These are phyloP conservation scores for Rhagonycha lutea DNA, from an alignment of 2,888 invertebrate species.

Conservation along the genomic window DNA sequence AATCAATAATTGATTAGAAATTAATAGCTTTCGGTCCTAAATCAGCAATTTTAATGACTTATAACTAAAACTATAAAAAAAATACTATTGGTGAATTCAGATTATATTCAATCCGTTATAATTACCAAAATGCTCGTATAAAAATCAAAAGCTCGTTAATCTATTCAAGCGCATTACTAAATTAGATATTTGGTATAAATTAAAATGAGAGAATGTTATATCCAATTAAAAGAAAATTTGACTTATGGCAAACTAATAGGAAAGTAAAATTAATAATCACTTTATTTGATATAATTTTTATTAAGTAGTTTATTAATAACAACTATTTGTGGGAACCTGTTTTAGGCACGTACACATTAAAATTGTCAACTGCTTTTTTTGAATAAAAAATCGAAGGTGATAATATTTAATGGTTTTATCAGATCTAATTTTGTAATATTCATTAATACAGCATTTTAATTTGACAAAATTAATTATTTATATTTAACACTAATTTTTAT, in stretches of 20 bases:
- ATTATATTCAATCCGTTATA: not conserved
- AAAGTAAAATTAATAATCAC: not conserved
- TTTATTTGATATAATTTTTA: not conserved
- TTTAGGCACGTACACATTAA: not conserved
- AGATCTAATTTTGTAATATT: not conserved
- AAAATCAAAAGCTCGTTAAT: no score
- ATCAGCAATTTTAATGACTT: no score
- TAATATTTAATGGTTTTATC: not conserved
- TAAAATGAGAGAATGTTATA: not conserved
- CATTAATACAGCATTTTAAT: not conserved
- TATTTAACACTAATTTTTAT: not conserved
- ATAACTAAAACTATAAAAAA: no score
- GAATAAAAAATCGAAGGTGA: not conserved
- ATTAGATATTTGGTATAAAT: not conserved
- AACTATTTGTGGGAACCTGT: not conserved
- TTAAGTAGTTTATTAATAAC: not conserved
- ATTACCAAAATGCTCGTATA: not conserved
- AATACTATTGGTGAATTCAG: no score
- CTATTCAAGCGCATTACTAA: not conserved
- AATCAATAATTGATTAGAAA: no score
- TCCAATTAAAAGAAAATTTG: not conserved
- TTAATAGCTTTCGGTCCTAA: no score
- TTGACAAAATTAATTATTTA: not conserved
- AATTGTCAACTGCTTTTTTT: slow-evolving; percentile 1
- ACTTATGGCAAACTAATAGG: not conserved